Conservation (phyloP, 2,113 vertebrate genomes). For the Zeus faber region DNA sequence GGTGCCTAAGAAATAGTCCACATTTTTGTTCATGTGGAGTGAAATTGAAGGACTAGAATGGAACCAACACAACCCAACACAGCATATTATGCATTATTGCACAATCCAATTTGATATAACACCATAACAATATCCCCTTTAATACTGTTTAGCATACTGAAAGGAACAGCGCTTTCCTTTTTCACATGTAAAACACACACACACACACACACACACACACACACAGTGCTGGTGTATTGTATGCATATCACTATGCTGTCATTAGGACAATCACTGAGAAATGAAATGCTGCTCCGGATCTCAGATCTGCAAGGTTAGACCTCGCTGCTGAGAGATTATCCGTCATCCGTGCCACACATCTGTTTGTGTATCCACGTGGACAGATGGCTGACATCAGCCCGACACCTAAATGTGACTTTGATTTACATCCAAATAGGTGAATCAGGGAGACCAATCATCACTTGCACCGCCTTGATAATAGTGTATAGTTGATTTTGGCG, state of each 20-base stretch:
- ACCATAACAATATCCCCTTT: no score
- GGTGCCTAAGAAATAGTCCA: no score
- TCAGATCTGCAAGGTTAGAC: slow-evolving; percentile 40
- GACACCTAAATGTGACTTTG: slow-evolving; percentile 68
- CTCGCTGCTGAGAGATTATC: slow-evolving; percentile 58
- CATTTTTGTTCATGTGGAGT: no score
- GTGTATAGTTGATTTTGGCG: slow-evolving; percentile 38
- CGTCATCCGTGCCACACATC: slow-evolving; percentile 63
- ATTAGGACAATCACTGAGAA: slow-evolving; percentile 30
- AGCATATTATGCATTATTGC: neutral
- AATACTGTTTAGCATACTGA: no score
- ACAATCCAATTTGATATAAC: neutral
- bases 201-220: slow-evolving; percentile 9
- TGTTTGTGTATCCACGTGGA: slow-evolving; percentile 52
- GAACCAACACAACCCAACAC: neutral
- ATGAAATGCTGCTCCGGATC: slow-evolving; percentile 32
- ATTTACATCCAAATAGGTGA: slow-evolving; percentile 68
- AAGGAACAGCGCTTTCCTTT: no score
- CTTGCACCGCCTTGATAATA: slow-evolving; percentile 59
- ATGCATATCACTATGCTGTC: slow-evolving; percentile 35
- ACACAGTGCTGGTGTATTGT: slow-evolving; percentile 19
- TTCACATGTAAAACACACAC: slow-evolving; percentile 15
- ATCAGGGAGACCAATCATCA: slow-evolving; percentile 50
- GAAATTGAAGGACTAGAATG: neutral
- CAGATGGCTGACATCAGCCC: slow-evolving; percentile 66